Evolutionary conservation across 2,888 invertebrate species (phyloP), one percentile per base, ranked within the genome.

Genomic region (Trissonchulus sp.): DNA sequence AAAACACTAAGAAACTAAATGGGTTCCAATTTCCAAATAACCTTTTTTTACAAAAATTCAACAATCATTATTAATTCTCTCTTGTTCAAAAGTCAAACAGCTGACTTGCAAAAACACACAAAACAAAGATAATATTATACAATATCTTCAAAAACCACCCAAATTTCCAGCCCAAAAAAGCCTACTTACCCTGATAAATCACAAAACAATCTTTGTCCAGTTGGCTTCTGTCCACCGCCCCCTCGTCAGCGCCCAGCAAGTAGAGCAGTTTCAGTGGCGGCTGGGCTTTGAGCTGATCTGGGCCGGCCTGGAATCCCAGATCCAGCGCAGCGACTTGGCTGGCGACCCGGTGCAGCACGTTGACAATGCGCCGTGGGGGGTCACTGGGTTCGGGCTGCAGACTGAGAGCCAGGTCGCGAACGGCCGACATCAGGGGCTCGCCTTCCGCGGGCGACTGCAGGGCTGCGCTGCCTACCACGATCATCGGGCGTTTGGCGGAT

Each of bases 241-340:
- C 90, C 80, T 91, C 91, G 86, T 99, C 99, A n/a, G 98, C 96
- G 1, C 97, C 98, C 77, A 99, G 87, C 77, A 99, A 87, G 86
- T 91, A 94, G 37, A 99, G 88, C 35, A 98, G 90, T 83, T 90
- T 90, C 0, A 94, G 93, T 15, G 81, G 81, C 73, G 79, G 15
- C 23, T n/a, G 15, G 2, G 23, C 33, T n/a, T 33, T 8, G 60
- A 75, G 30, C 1, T 31, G n/a, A 15, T n/a, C n/a, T 8, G 23
- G 87, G 2, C 93, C 92, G 0, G 94, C 89, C 80, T 89, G 89
- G 87, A 95, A 98, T 74, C 99, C 99, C 78, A 98, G 86, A 87
- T 99, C 99, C 75, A 97, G 87, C 1, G 99, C 98, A 23, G 95
- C 98, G 73, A 93, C 71, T 73, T 80, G 81, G 0, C 92, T 91